A percentile compares a stretch with the other conserved stretches of the same genome.
Evolutionary conservation across 2,113 vertebrate species (phyloP).

Genomic region (Heterocephalus glaber): DNA sequence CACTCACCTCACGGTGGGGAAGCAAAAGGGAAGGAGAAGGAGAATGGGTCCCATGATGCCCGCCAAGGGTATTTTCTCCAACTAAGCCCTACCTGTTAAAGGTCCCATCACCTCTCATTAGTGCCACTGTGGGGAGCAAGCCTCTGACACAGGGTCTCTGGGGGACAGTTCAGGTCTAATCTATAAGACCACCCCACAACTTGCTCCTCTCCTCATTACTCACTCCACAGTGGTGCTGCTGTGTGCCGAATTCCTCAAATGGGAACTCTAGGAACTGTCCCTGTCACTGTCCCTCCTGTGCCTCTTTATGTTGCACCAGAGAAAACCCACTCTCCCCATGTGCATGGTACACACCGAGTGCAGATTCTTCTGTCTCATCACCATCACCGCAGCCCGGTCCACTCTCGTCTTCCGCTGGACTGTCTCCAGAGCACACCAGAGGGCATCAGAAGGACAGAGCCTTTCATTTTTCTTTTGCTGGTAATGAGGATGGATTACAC

Average conservation of each 20-base stretch:
- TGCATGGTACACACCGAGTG: too few relatives aligned
- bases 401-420: not conserved
- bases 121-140: too few relatives aligned
- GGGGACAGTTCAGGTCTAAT: not conserved
- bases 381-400: not conserved
- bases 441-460: not conserved
- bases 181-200: accelerated
- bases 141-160: not conserved
- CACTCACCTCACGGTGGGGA: not conserved
- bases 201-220: not conserved
- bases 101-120: not conserved
- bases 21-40: not conserved
- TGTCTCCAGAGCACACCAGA: not conserved
- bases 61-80: not conserved
- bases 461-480: not conserved
- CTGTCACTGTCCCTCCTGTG: not conserved
- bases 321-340: not conserved
- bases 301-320: not conserved
- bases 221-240: not conserved
- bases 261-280: not conserved
- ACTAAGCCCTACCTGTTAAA: not conserved
- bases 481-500: not conserved
- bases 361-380: not conserved
- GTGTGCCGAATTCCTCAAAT: not conserved
- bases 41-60: too few relatives aligned